phyloP scores from a whole-genome alignment of 2,888 invertebrate species.

The Amitus sp. region DNA sequence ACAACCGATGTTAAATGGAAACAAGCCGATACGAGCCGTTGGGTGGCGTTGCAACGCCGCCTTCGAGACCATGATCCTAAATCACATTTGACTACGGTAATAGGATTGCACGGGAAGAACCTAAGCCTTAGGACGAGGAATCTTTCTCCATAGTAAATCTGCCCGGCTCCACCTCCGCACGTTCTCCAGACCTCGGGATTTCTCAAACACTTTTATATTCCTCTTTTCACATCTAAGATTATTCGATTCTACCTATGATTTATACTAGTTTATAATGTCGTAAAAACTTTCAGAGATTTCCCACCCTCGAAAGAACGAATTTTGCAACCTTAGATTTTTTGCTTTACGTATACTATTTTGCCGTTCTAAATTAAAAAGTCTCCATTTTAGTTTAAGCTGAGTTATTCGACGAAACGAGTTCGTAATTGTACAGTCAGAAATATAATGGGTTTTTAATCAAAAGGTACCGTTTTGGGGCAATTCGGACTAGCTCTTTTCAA shows the following conservation, averaged over 20 bases:
- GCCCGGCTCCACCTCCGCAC: slow-evolving; percentile 8
- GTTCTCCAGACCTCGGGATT: not conserved
- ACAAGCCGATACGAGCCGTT: slow-evolving; percentile 22
- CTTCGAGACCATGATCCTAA: slow-evolving; percentile 54
- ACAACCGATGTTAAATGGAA: slow-evolving; percentile 6
- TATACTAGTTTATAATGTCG: slow-evolving; percentile 8
- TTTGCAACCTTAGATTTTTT: not conserved
- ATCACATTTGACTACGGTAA: slow-evolving; percentile 60
- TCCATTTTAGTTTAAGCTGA: too few species aligned
- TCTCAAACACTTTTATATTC: not conserved
- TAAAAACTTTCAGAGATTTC: slow-evolving; percentile 1
- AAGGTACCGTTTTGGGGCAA: too few species aligned
- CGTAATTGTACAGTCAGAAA: too few species aligned
- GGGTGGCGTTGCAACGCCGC: slow-evolving; percentile 7
- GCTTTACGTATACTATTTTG: too few species aligned
- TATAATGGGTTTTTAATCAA: too few species aligned
- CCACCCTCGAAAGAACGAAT: not conserved
- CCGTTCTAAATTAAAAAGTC: too few species aligned
- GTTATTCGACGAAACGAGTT: too few species aligned
- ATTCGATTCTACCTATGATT: slow-evolving; percentile 14
- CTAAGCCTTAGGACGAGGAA: slow-evolving; percentile 47
- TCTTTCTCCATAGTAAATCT: slow-evolving; percentile 41
- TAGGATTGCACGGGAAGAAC: slow-evolving; percentile 49
- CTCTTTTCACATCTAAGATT: slow-evolving; percentile 3
- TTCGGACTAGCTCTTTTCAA: too few species aligned